Evolutionary conservation across 1,140 invertebrate genomes (phyloP), one percentile per base, ranked within the genome.

Genomic region (Lordiphosa stackelbergi): DNA sequence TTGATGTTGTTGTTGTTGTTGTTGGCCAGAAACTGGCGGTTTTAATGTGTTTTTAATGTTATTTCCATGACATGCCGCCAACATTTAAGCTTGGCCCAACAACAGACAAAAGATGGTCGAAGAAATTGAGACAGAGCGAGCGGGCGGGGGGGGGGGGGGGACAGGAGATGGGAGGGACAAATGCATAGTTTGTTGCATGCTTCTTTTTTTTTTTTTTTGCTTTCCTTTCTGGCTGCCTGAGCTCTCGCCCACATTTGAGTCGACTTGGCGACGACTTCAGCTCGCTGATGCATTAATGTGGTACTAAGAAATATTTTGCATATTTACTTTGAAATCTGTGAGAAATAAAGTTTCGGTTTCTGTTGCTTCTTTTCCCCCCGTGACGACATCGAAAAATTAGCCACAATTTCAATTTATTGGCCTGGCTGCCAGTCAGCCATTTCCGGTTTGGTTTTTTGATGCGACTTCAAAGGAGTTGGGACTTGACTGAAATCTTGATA

Each of bases 11-110:
- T 73, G 71, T 53, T 60, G 40, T 42, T 65, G 52, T 31, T 46
- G 61, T 53, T 78, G 72, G 68, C 58, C 72, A 79, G 75, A 83
- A 79, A 81, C 72, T 81, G 72, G 75, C 75, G 75, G 75, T 83
- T 81, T 83, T 81, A 81, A 81, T 81, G 75, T 83, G 75, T 81
- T 81, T 81, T 81, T 81, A 81, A 81, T 81, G 75, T 81, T 81
- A 81, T 81, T 81, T 81, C 77, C 75, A 83, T 81, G 75, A 83
- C 77, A 81, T 83, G 77, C 68, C 75, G 75, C 75, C 75, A 81
- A 81, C 77, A 81, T 81, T 81, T 83, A 83, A 81, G 75, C 75
- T 68, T 61, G 71, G 57, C 52, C 71, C 42, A 31, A 31, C 70
- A 65, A 56, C 68, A 47, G 24, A 54, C 65, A 36, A 13, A 45